Evolutionary conservation across 2,113 vertebrate genomes (phyloP).

Genomic region (Sterna hirundo): DNA sequence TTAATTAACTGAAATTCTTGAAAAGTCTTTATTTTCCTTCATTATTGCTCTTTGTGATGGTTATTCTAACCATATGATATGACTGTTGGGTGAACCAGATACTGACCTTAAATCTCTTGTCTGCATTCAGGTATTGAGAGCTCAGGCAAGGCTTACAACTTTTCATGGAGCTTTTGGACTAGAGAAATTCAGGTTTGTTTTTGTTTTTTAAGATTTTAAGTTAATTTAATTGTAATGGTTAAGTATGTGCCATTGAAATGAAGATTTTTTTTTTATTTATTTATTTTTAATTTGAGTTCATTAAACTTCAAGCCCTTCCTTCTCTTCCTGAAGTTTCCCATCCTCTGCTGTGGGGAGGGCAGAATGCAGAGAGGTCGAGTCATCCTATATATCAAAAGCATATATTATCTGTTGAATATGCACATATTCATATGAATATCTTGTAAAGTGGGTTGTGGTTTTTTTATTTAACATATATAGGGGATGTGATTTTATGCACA

Average conservation of each 20-base stretch:
- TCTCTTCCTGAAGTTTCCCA: background rate
- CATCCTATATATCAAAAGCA: background rate
- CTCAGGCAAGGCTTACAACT: slow-evolving; percentile 88
- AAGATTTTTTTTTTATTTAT: background rate
- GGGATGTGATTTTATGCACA: background rate
- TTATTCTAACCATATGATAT: background rate
- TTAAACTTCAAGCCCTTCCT: background rate
- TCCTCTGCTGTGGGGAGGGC: background rate
- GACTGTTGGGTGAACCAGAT: background rate
- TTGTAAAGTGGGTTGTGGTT: too few species aligned
- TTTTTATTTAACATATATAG: background rate
- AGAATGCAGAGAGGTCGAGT: background rate
- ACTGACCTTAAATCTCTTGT: background rate
- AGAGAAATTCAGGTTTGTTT: slow-evolving; percentile 87
- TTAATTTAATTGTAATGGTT: background rate
- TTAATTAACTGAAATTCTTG: background rate
- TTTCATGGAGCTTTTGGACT: slow-evolving; percentile 88
- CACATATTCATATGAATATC: too few species aligned
- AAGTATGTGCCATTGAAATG: background rate
- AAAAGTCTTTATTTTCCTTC: background rate
- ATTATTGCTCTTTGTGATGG: background rate
- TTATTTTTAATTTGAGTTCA: background rate
- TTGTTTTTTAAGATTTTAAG: background rate
- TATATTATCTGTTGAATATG: background rate
- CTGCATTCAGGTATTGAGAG: slow-evolving; percentile 81